Conservation (phyloP, 2,113 vertebrate species). For the Perognathus longimembris region DNA sequence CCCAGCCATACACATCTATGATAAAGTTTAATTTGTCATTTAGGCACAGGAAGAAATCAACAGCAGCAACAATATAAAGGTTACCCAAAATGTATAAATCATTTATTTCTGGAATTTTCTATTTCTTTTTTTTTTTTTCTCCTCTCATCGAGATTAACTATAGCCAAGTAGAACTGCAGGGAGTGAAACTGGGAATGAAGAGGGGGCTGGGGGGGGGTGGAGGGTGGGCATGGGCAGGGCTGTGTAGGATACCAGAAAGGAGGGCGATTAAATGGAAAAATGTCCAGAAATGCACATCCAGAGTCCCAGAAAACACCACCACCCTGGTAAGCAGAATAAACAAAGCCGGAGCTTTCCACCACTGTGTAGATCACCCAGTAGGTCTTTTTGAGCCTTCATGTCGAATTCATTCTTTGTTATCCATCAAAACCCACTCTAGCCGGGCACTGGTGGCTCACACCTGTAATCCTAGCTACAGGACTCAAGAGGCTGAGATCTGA, state of each 20-base stretch:
- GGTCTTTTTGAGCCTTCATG: not conserved
- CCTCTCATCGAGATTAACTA: not conserved
- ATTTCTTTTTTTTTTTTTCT: not conserved
- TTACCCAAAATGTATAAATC: not conserved
- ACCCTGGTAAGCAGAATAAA: not conserved
- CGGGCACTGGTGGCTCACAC: too few relatives aligned
- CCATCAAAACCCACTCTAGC: not conserved
- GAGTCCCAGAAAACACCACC: not conserved
- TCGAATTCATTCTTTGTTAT: not conserved
- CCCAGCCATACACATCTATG: accelerated
- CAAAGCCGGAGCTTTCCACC: not conserved
- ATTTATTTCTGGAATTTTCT: not conserved
- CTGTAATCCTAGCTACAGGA: too few relatives aligned
- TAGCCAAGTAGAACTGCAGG: not conserved
- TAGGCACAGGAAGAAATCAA: not conserved
- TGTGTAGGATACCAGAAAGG: not conserved
- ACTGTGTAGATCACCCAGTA: not conserved
- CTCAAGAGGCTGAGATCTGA: too few relatives aligned
- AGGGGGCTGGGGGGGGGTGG: too few relatives aligned
- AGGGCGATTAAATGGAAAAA: not conserved
- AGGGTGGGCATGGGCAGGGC: too few relatives aligned
- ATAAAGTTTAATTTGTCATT: not conserved
- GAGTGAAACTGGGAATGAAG: not conserved
- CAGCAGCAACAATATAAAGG: not conserved
- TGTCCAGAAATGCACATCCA: not conserved